A percentile compares a stretch with the other conserved stretches of the same genome.
phyloP scores from a whole-genome alignment of 1,140 invertebrate genomes.

The Drosophila azteca region DNA sequence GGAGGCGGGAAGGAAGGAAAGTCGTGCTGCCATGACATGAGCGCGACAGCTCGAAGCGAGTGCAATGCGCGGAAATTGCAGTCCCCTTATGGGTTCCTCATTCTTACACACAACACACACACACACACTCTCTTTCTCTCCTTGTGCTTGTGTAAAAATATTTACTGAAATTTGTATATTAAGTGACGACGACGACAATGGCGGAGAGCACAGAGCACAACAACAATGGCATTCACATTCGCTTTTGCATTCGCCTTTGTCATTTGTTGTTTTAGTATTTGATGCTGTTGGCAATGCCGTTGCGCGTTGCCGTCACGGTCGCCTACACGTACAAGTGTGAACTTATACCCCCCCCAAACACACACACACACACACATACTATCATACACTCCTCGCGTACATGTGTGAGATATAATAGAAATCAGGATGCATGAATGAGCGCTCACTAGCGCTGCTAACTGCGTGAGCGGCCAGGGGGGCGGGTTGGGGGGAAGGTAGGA shows the following conservation, averaged over 20 bases:
- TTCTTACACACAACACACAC: too few relatives aligned
- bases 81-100: constrained; percentile 1
- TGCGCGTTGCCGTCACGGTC: constrained; percentile 40
- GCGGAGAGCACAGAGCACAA: constrained; percentile 14
- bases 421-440: constrained; percentile 70
- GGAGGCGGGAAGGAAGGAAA: constrained; percentile 1
- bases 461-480: constrained; percentile 28
- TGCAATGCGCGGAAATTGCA: constrained; percentile 50
- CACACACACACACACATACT: too few relatives aligned
- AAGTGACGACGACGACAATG: constrained; percentile 68
- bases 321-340: constrained; percentile 32
- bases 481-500: background rate
- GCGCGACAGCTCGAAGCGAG: constrained; percentile 3
- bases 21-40: constrained; percentile 37
- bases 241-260: constrained; percentile 12
- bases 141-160: constrained; percentile 56
- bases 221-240: constrained; percentile 23
- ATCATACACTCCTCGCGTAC: background rate
- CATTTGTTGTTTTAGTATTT: constrained; percentile 46
- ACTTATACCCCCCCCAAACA: constrained; percentile 33
- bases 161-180: constrained; percentile 82
- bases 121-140: background rate
- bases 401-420: constrained; percentile 55
- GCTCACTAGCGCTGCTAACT: constrained; percentile 52
- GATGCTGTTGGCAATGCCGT: constrained; percentile 53